A percentile compares a stretch with the other conserved stretches of the same genome.
phyloP scores from a whole-genome alignment of 1,140 invertebrate genomes.

The Plectrocnemia conspersa region DNA sequence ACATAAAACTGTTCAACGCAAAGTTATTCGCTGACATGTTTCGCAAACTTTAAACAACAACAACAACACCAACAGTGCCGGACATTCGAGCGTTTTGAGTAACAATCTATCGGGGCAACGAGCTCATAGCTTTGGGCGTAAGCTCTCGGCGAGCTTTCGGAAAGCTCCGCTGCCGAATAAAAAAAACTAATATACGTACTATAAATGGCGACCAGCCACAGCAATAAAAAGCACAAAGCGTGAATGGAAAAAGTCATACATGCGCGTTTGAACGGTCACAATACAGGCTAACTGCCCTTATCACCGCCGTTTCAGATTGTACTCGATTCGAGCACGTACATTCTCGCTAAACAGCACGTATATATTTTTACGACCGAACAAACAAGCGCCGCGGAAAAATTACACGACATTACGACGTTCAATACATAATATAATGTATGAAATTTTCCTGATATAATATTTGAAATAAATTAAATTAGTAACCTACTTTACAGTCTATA shows the following conservation, averaged over 20 bases:
- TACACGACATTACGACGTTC: conserved; percentile 10
- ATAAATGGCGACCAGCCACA: too few relatives aligned
- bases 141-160: too few relatives aligned
- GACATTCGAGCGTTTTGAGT: too few relatives aligned
- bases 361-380: conserved; percentile 23
- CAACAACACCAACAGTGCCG: too few relatives aligned
- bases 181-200: too few relatives aligned
- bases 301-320: conserved; percentile 12
- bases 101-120: too few relatives aligned
- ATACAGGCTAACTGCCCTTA: conserved; percentile 8
- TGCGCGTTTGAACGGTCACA: not conserved
- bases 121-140: too few relatives aligned
- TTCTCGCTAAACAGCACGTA: conserved; percentile 11
- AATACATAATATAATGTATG: not conserved
- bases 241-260: conserved; percentile 1
- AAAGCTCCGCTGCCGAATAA: too few relatives aligned
- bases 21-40: not conserved
- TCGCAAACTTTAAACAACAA: not conserved
- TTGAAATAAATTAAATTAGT: too few relatives aligned
- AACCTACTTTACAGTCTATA: too few relatives aligned
- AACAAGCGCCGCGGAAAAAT: conserved; percentile 16
- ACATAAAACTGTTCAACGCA: not conserved
- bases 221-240: too few relatives aligned
- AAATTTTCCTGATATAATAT: too few relatives aligned
- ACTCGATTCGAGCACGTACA: conserved; percentile 17